A percentile compares a stretch with the other conserved stretches of the same genome.
Evolutionary conservation across 2,888 invertebrate genomes (phyloP).

Genomic region (Lordiphosa fenestrarum): DNA sequence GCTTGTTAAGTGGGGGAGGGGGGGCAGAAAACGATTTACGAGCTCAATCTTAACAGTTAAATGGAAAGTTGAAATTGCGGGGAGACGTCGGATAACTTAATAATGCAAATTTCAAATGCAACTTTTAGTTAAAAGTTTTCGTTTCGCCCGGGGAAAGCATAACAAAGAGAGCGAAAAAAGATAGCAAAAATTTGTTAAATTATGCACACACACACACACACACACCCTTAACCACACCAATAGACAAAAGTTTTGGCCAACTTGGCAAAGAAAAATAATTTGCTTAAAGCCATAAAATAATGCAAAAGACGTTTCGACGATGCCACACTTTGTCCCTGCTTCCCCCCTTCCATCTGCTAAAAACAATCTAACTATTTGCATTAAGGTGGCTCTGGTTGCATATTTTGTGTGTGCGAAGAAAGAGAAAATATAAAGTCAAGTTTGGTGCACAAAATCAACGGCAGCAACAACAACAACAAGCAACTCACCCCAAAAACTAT

Average conservation of each 20-base stretch:
- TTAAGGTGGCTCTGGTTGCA: slow-evolving; percentile 25
- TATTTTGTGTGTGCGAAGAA: slow-evolving; percentile 11
- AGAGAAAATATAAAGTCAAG: slow-evolving; percentile 20
- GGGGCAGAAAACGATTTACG: slow-evolving; percentile 25
- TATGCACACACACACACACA: slow-evolving; percentile 38
- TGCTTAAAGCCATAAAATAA: slow-evolving; percentile 66
- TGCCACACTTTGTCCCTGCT: slow-evolving; percentile 4
- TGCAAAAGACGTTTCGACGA: slow-evolving; percentile 37
- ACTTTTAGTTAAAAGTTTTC: slow-evolving; percentile 25
- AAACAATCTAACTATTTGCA: slow-evolving; percentile 29
- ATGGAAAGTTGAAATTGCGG: slow-evolving; percentile 26
- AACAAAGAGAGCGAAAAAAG: slow-evolving; percentile 1
- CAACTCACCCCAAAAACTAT: slow-evolving; percentile 1
- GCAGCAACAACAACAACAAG: too few species aligned
- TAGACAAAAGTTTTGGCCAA: slow-evolving; percentile 53
- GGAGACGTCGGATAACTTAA: slow-evolving; percentile 22
- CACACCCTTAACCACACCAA: slow-evolving; percentile 11
- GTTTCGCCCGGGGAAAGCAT: neutral
- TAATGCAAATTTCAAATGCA: slow-evolving; percentile 34
- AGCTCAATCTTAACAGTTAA: slow-evolving; percentile 34
- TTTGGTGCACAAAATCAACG: slow-evolving; percentile 4
- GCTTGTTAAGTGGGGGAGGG: slow-evolving; percentile 3
- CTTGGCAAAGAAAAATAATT: slow-evolving; percentile 60
- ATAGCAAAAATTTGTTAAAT: slow-evolving; percentile 23
- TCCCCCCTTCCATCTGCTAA: neutral